Base-by-base conservation (phyloP, 1,140 invertebrate species). In the Hyles vespertilio region DNA sequence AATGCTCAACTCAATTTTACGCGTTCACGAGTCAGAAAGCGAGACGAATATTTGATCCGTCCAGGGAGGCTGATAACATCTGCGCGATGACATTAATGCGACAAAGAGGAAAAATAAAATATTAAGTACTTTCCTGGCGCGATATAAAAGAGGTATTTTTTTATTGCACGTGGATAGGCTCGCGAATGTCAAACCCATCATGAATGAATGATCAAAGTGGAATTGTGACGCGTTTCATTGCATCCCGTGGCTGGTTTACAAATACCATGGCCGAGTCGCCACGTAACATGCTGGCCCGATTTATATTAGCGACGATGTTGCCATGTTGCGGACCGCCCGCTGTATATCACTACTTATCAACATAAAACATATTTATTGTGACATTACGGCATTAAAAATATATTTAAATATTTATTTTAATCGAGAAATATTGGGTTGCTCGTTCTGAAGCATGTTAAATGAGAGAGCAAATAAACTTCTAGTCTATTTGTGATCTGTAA, bases 1-100 rank as follows among this genome's bases (percentile, higher is more conserved):
- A 70, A 63, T 72, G 75, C 70, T 81, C 81, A 82, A 82, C 81
- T 75, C 66, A 84, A 81, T 86, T 85, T 79, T 74, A 75, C 74
- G 78, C 78, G 62, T 69, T 77, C 70, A 58, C 69, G 63, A 65
- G 61, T 77, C 67, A 62, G 68, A 86, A 84, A 77, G 78, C 65
- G 71, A 71, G 59, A 62, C 71, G 76, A 75, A 73, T 72, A 77
- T 74, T 78, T 75, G 74, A 82, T 82, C 74, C 76, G 76, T 70
- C 74, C 73, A 74, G 67, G 65, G 67, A 71, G 70, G 57, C 61
- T 66, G 80, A 84, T 81, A 86, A 63, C 62, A 74, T 83, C 77
- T 77, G 65, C 60, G 63, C 60, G 61, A 59, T 70, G 79, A 86
- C 83, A 75, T 84, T 84, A 81, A 81, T 84, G 71, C 72, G 71